Conservation (phyloP, 2,113 vertebrate species). For the Octodon degus region DNA sequence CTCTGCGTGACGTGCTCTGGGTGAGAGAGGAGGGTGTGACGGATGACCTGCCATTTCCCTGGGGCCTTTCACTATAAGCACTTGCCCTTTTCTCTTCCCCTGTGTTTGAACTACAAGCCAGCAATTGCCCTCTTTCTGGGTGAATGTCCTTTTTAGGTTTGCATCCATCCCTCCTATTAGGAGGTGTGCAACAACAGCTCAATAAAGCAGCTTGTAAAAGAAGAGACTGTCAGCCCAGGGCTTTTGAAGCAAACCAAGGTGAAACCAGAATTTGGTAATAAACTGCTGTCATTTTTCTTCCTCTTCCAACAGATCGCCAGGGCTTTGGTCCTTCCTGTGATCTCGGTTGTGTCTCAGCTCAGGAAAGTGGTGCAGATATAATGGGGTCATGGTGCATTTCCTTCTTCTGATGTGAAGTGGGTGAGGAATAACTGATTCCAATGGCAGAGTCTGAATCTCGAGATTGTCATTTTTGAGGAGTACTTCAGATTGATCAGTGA, state of each 20-base stretch:
- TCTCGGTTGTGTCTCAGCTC: not conserved
- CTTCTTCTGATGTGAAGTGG: not conserved
- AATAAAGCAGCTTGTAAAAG: not conserved
- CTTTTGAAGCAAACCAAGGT: not conserved
- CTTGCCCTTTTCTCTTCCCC: not conserved
- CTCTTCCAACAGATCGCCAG: not conserved
- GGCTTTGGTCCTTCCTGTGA: not conserved
- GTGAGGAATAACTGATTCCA: not conserved
- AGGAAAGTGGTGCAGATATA: no score
- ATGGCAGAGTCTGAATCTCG: not conserved
- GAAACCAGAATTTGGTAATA: not conserved
- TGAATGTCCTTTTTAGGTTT: not conserved
- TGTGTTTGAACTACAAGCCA: not conserved
- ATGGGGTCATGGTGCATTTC: not conserved
- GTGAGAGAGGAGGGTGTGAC: not conserved
- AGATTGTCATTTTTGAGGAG: not conserved
- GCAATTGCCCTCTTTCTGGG: not conserved
- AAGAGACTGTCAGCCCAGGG: not conserved
- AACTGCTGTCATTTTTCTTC: not conserved
- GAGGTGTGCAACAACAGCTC: not conserved
- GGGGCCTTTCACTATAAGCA: not conserved
- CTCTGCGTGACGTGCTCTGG: not conserved
- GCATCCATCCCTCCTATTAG: not conserved
- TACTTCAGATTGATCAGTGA: not conserved
- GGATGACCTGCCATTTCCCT: not conserved